A percentile compares a stretch with the other conserved stretches of the same genome.
phyloP scores from a whole-genome alignment of 2,113 vertebrate species.

The Malurus cyaneus region DNA sequence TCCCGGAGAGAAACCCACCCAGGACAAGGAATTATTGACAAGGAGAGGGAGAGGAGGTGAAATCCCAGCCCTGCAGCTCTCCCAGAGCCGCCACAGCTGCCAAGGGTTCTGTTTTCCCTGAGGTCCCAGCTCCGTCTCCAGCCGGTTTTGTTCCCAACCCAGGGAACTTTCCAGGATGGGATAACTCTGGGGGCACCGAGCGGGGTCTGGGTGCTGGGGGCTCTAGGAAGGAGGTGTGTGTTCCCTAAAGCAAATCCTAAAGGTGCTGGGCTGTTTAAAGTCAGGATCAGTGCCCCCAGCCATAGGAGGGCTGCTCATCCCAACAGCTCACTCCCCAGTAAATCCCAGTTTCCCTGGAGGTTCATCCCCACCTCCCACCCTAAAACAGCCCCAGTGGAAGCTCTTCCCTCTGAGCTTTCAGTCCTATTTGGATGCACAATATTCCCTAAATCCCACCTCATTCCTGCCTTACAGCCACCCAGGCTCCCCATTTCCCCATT shows the following conservation, averaged over 20 bases:
- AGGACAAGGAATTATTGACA: not conserved
- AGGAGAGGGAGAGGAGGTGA: not conserved
- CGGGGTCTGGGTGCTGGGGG: too few species aligned
- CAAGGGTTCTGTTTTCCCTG: not conserved
- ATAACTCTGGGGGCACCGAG: too few species aligned
- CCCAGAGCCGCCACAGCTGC: not conserved
- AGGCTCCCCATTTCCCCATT: not conserved
- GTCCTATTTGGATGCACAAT: not conserved
- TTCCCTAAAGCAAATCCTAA: not conserved
- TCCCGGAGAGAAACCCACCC: not conserved
- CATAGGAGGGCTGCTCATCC: rapidly evolving
- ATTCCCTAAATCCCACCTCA: not conserved
- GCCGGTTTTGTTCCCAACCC: rapidly evolving
- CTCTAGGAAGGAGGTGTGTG: not conserved
- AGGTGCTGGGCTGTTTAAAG: not conserved
- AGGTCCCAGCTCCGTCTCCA: rapidly evolving
- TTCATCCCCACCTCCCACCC: not conserved
- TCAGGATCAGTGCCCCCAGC: rapidly evolving
- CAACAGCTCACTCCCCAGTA: not conserved
- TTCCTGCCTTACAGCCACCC: not conserved
- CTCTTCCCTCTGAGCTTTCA: not conserved
- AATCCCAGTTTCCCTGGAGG: rapidly evolving
- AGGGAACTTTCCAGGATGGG: too few species aligned
- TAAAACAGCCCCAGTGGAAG: not conserved
- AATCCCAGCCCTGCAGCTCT: not conserved